These are phyloP conservation scores for Aricia agestis DNA, from an alignment of 1,140 invertebrate genomes.

Conservation along the genomic window DNA sequence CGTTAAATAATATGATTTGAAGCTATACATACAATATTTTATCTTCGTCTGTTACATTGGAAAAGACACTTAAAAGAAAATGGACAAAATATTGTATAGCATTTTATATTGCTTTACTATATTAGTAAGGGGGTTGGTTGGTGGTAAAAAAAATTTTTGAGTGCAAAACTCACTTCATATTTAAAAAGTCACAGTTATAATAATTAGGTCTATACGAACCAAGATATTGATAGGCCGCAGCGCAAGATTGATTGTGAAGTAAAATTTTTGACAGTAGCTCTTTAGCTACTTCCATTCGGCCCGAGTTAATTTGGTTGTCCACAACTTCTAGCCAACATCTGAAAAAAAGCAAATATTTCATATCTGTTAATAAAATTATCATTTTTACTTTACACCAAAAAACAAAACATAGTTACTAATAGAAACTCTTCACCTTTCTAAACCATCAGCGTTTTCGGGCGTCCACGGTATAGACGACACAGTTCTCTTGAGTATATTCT, in stretches of 20 bases:
- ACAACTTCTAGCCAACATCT: slow-evolving; percentile 93
- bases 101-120: too few relatives aligned
- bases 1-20: too few relatives aligned
- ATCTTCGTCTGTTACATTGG: too few relatives aligned
- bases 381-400: not conserved
- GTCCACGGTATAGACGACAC: slow-evolving; percentile 92
- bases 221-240: slow-evolving; percentile 91
- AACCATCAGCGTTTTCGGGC: slow-evolving; percentile 95
- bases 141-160: too few relatives aligned
- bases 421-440: slow-evolving; percentile 82
- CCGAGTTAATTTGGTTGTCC: slow-evolving; percentile 93
- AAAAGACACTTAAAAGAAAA: too few relatives aligned
- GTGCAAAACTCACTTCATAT: too few relatives aligned
- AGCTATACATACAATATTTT: too few relatives aligned
- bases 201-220: slow-evolving; percentile 36
- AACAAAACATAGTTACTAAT: too few relatives aligned
- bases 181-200: not conserved
- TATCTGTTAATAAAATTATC: slow-evolving; percentile 12
- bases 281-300: slow-evolving; percentile 90
- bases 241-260: slow-evolving; percentile 93
- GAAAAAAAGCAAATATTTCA: slow-evolving; percentile 22
- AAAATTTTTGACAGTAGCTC: slow-evolving; percentile 89
- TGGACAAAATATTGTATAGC: too few relatives aligned
- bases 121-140: too few relatives aligned
- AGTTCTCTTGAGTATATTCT: slow-evolving; percentile 92